Evolutionary conservation across 2,888 invertebrate genomes (phyloP), one percentile per base, ranked within the genome.

Genomic region (Elegia similella): DNA sequence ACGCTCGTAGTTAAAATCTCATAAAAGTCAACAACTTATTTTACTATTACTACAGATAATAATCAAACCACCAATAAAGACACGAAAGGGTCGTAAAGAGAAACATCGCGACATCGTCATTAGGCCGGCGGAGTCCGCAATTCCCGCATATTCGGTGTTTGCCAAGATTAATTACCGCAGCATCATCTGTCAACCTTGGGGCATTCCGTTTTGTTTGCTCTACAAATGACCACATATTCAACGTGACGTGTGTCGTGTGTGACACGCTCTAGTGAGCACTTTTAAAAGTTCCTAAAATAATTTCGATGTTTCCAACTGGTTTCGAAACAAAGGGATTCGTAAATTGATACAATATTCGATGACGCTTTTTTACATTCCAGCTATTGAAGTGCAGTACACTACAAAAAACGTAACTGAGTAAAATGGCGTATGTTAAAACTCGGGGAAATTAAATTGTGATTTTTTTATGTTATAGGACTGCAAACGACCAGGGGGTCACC

Each of bases 101-200:
- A 64, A 67, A 68, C 64, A 60, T 47, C 55, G 58, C 59, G 64
- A 73, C 75, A 72, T 72, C 72, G 79, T 80, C 80, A 83, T 82
- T 86, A 83, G 75, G 75, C 68, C 34, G 63, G 71, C 73, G 76
- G 76, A 74, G 74, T 73, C 82, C 80, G 76, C 83, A 82, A 81
- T 82, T 81, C 81, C 83, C 85, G 86, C 82, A 84, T 87, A 85
- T 87, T 87, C 82, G 87, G 88, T 87, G 85, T 87, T 87, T 83
- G 87, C 86, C 85, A 85, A 88, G 88, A 89, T 88, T 88, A 88
- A 88, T 88, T 88, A 83, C 81, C 81, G 76, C 79, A 84, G 84
- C 85, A 86, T 86, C 88, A 87, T 88, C 86, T 86, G 86, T 88
- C 87, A 86, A 82, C 80, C 78, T 75, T 73, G 75, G 79, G 76